Evolutionary conservation across 1,140 invertebrate genomes (phyloP), one percentile per base, ranked within the genome.

Genomic region (Monomorium pharaonis): DNA sequence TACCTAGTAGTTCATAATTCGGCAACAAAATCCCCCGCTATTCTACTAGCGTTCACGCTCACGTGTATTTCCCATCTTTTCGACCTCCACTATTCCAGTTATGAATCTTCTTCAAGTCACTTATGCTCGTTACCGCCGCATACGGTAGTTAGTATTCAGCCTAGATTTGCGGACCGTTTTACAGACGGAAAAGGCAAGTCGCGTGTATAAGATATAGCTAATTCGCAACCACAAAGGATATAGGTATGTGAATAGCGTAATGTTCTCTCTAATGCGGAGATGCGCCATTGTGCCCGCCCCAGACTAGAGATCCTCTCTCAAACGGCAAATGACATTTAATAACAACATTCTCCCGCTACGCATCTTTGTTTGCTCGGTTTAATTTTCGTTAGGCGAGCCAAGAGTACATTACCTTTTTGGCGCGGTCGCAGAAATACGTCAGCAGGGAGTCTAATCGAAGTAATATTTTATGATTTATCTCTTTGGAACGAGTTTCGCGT

Each of bases 81-180:
- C 58, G n/a, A 2, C 44, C 33, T 51, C 56, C 30, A n/a, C 3
- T 76, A 33, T 21, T 56, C 6, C 78, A 81, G 65, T 33, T 72
- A 81, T 72, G 67, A 81, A 81, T 72, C 63, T 81, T 72, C 78
- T 27, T 72, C 78, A 72, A 72, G 67, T 72, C 65, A 47, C 60
- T 78, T 78, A 78, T 18, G 65, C 65, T 70, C n/a, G 49, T 81
- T 81, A 81, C 62, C 65, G 51, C n/a, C 65, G 37, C 67, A 33
- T 58, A 74, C 42, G 27, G 69, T 72, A 56, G 67, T 74, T 60
- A 47, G 14, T 58, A 74, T 58, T 83, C 67, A 58, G 67, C 18
- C 18, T 18, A 47, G 78, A 58, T 74, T 83, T 47, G 76, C 76
- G 6, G 58, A 33, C 30, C 54, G 37, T 54, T 81, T 81, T 70